Percentiles rank a stretch among this genome's conserved stretches.
phyloP scores from a whole-genome alignment of 2,888 invertebrate species.

The Aethes cnicana region DNA sequence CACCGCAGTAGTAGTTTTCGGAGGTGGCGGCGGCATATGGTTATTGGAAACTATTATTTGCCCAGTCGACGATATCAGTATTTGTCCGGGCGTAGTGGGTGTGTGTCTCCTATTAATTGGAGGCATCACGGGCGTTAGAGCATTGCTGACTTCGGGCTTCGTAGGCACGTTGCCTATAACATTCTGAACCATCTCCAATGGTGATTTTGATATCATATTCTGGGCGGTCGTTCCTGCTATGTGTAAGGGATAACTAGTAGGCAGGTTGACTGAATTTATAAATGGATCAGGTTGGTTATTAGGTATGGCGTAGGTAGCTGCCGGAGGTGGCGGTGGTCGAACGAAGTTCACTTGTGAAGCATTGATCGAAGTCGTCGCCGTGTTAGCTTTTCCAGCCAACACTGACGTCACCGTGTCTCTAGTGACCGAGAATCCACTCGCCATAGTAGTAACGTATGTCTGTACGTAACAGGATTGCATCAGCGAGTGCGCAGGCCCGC shows the following conservation, averaged over 20 bases:
- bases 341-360: slow-evolving; percentile 78
- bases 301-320: slow-evolving; percentile 72
- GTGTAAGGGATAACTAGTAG: slow-evolving; percentile 69
- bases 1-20: slow-evolving; percentile 77
- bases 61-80: slow-evolving; percentile 89
- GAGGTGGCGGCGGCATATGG: slow-evolving; percentile 86
- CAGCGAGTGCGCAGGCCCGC: slow-evolving; percentile 70
- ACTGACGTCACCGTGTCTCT: slow-evolving; percentile 92
- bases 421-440: slow-evolving; percentile 89
- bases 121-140: slow-evolving; percentile 60
- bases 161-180: slow-evolving; percentile 86
- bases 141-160: slow-evolving; percentile 65
- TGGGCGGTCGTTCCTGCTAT: slow-evolving; percentile 78
- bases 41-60: slow-evolving; percentile 87
- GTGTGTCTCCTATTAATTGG: slow-evolving; percentile 51
- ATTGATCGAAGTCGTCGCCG: slow-evolving; percentile 89
- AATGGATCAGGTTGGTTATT: slow-evolving; percentile 76
- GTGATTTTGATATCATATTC: slow-evolving; percentile 82
- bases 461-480: slow-evolving; percentile 73
- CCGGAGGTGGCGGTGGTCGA: slow-evolving; percentile 67
- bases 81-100: slow-evolving; percentile 83
- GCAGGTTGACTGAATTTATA: slow-evolving; percentile 72
- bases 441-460: slow-evolving; percentile 77
- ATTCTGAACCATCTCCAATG: slow-evolving; percentile 90
- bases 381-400: slow-evolving; percentile 88